phyloP scores from a whole-genome alignment of 2,888 invertebrate species.

The Stenurella melanura region DNA sequence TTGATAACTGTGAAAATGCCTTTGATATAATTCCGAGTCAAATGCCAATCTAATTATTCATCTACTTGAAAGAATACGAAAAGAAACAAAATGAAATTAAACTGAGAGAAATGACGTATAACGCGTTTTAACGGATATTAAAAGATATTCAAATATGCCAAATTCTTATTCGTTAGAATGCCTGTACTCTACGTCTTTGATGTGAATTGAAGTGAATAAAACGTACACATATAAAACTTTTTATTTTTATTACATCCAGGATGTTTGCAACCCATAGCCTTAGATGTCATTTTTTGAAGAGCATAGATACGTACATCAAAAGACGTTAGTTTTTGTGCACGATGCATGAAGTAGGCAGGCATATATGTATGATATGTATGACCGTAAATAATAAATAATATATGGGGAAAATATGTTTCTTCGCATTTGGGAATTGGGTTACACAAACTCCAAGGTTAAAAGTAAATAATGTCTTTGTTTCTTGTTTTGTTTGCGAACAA shows the following conservation, averaged over 20 bases:
- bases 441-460: background rate
- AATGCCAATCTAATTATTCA: background rate
- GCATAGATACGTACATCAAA: slow-evolving; percentile 23
- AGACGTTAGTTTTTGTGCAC: slow-evolving; percentile 15
- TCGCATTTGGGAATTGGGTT: background rate
- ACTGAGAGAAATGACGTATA: background rate
- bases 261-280: slow-evolving; percentile 18
- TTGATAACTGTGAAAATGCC: background rate
- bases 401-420: background rate
- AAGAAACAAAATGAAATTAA: background rate
- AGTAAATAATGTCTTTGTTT: background rate
- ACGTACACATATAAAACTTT: slow-evolving; percentile 13
- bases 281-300: slow-evolving; percentile 22
- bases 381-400: slow-evolving; percentile 5
- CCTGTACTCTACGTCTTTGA: slow-evolving; percentile 4
- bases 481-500: background rate
- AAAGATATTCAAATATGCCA: slow-evolving; percentile 5
- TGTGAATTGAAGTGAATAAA: slow-evolving; percentile 18
- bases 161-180: background rate
- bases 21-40: background rate
- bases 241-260: slow-evolving; percentile 18
- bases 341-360: slow-evolving; percentile 8
- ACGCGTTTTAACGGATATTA: background rate
- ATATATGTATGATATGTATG: background rate
- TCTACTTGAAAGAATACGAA: background rate